A percentile compares a stretch with the other conserved stretches of the same genome.
phyloP scores from a whole-genome alignment of 2,113 vertebrate species.

The Pachyramphus minor region DNA sequence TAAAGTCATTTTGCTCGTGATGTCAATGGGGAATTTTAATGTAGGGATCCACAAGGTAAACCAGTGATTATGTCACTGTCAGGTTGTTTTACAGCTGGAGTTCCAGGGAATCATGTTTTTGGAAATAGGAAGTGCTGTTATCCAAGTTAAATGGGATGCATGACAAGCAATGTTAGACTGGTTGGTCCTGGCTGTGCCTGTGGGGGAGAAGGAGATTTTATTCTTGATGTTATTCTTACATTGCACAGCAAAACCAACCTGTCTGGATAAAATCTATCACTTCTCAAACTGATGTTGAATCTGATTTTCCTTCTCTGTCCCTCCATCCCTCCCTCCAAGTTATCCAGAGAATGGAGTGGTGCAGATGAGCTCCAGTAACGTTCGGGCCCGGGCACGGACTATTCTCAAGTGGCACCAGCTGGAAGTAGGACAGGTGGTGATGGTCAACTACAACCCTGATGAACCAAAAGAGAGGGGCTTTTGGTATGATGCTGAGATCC shows the following conservation, averaged over 20 bases:
- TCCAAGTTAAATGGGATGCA: neutral
- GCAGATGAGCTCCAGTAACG: conserved; percentile 77
- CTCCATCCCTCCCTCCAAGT: conserved; percentile 55
- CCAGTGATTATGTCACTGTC: neutral
- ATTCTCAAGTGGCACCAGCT: conserved; percentile 90
- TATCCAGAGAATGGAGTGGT: conserved; percentile 93
- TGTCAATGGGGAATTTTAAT: neutral
- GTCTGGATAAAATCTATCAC: neutral
- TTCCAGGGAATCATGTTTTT: neutral
- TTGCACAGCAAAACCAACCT: neutral
- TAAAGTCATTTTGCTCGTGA: rapidly evolving
- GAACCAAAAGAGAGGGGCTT: conserved; percentile 91
- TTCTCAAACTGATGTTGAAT: neutral
- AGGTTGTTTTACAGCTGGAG: neutral
- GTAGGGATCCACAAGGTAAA: neutral
- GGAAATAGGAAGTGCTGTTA: neutral
- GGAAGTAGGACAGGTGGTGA: conserved; percentile 86
- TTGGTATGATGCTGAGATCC: conserved; percentile 95
- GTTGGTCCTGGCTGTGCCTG: neutral
- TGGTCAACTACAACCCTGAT: conserved; percentile 96
- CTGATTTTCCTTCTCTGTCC: neutral
- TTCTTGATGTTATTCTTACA: rapidly evolving
- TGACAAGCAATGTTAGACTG: rapidly evolving
- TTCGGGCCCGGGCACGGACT: conserved; percentile 86
- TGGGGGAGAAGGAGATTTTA: neutral